A percentile compares a stretch with the other conserved stretches of the same genome.
phyloP scores from a whole-genome alignment of 2,797 vertebrate species.

The Karalla daura region DNA sequence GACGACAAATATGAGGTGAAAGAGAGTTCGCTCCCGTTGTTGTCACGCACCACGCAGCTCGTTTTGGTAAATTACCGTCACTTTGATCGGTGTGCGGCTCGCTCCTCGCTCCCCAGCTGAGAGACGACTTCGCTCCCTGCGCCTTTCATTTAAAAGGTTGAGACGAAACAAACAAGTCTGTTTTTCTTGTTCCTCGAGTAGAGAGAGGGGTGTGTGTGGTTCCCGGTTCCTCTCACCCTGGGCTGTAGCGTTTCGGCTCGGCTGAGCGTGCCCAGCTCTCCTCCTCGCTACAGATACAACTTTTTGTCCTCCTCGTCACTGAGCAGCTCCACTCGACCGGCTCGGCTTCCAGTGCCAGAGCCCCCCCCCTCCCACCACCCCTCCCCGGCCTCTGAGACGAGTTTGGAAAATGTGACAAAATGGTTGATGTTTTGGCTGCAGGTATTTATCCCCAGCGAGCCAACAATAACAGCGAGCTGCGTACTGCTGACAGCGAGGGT shows the following conservation, averaged over 20 bases:
- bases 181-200: conserved; percentile 32
- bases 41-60: conserved; percentile 4
- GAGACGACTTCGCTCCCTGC: conserved; percentile 42
- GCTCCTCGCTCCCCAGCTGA: conserved; percentile 18
- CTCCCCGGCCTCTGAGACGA: not conserved
- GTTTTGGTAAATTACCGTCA: conserved; percentile 54
- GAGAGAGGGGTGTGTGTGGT: not conserved
- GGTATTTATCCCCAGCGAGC: not conserved
- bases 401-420: conserved; percentile 5
- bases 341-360: not conserved
- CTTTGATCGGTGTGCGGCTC: conserved; percentile 35
- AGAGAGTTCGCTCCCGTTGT: conserved; percentile 39
- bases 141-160: conserved; percentile 56
- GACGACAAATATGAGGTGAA: conserved; percentile 43
- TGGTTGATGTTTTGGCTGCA: not conserved
- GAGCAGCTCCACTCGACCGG: conserved; percentile 19
- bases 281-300: conserved; percentile 4
- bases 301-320: conserved; percentile 4
- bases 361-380: too few relatives aligned
- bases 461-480: too few relatives aligned
- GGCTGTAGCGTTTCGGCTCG: conserved; percentile 12
- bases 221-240: conserved; percentile 3
- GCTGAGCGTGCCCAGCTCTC: conserved; percentile 30
- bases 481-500: too few relatives aligned
- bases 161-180: conserved; percentile 46